phyloP scores from a whole-genome alignment of 2,888 invertebrate genomes.

The Callinectes sapidus region DNA sequence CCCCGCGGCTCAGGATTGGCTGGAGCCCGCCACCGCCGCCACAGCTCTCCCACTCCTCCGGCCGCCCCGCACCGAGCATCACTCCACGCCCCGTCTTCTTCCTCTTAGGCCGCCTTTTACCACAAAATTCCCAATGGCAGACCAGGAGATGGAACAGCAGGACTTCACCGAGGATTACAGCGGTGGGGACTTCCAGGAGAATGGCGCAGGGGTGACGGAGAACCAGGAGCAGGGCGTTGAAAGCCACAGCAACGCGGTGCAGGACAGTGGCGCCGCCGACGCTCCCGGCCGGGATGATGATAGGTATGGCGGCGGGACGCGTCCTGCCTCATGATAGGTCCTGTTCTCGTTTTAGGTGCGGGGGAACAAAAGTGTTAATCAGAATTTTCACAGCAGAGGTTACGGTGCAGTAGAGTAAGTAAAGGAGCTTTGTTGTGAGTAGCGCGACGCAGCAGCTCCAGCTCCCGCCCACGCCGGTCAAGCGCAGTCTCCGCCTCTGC shows the following conservation, averaged over 20 bases:
- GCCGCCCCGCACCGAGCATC: not conserved
- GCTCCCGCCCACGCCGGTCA: constrained; percentile 3
- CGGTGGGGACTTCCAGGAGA: constrained; percentile 72
- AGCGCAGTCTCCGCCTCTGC: constrained; percentile 17
- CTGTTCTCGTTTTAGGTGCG: not conserved
- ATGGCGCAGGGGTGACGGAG: constrained; percentile 67
- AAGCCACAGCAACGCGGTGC: constrained; percentile 52
- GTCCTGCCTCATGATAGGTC: not conserved
- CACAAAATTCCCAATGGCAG: constrained; percentile 58
- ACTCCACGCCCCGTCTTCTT: not conserved
- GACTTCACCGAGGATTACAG: constrained; percentile 73
- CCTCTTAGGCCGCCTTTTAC: not conserved
- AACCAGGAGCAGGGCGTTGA: constrained; percentile 59
- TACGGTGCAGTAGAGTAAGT: constrained; percentile 47
- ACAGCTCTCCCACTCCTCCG: constrained; percentile 36
- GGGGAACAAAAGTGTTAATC: not conserved
- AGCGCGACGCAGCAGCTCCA: not conserved
- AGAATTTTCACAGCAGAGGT: constrained; percentile 27
- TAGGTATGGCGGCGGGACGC: constrained; percentile 65
- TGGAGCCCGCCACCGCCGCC: not conserved
- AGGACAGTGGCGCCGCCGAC: constrained; percentile 73
- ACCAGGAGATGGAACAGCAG: constrained; percentile 73
- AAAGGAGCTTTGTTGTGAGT: constrained; percentile 33
- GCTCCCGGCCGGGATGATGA: constrained; percentile 72
- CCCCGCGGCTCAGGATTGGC: not conserved